phyloP scores from a whole-genome alignment of 2,888 invertebrate genomes.

The Eutolmus rufibarbis region DNA sequence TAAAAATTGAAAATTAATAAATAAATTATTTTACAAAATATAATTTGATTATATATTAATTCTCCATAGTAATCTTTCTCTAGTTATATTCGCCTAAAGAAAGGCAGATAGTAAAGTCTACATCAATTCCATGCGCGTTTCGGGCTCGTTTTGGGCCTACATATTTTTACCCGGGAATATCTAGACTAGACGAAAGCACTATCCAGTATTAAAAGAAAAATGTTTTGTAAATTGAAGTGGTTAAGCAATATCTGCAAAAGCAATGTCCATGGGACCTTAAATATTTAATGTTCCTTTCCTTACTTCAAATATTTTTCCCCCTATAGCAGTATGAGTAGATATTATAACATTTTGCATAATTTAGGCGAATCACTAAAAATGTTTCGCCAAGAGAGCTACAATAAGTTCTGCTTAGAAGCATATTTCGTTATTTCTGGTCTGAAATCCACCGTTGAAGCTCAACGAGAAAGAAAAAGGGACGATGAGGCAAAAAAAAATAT shows the following conservation, averaged over 20 bases:
- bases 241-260: not conserved
- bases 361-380: not conserved
- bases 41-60: no score
- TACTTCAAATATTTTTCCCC: not conserved
- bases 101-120: no score
- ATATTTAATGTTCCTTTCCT: not conserved
- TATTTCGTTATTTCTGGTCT: not conserved
- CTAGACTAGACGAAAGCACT: not conserved
- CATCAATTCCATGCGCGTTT: no score
- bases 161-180: no score
- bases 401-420: not conserved
- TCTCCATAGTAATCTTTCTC: no score
- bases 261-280: not conserved
- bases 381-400: not conserved
- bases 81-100: no score
- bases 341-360: not conserved
- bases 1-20: no score
- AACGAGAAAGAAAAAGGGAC: not conserved
- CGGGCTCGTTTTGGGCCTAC: no score
- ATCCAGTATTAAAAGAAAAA: not conserved
- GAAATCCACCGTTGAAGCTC: not conserved
- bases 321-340: not conserved
- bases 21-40: no score
- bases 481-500: not conserved
- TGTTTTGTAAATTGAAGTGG: not conserved